Base-by-base conservation (phyloP, 1,140 invertebrate species). In the Drosophila mayri region DNA sequence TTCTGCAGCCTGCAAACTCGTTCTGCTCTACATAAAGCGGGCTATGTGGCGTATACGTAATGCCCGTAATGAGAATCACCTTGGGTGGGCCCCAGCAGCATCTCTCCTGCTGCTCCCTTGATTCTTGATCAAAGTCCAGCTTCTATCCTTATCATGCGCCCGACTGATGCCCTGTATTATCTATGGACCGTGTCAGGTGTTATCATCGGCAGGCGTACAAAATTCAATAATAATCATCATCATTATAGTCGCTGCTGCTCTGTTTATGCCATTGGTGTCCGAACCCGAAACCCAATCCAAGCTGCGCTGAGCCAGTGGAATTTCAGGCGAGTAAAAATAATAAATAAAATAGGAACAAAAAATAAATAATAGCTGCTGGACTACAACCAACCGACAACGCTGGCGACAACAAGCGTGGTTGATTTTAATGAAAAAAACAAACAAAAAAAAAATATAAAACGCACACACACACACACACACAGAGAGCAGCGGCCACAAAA, bases 351-450 rank as follows among this genome's bases (percentile, higher is more conserved):
- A 40, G 37, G 35, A 74, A 25, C 25, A 73, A 54, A 28, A 43
- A 52, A 40, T 52, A 50, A 49, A 52, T 18, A 61, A 61, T 47
- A 49, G 22, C 57, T 30, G 28, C 12, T 25, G 37, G 67, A 38
- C 50, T 50, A 71, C 79, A 88, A 76, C 63, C 64, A 40, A 62
- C 28, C 37, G 35, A 63, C 65, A 68, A 55, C 50, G 37, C 81
- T 87, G 84, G 84, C 84, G 84, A 88, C 84, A 88, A 88, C 85
- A 84, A 87, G 84, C 84, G 84, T 83, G 84, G 80, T 70, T 68
- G 80, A 78, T 88, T 90, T 80, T 76, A 75, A 80, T 80, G 77
- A 84, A 84, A 86, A 72, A 54, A 57, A 25, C 38, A 64, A 75
- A 47, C 38, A 47, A 54, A 46, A 79, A 46, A 80, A 43, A 40